Evolutionary conservation across 2,888 invertebrate species (phyloP).

Genomic region (Arenicola marina): DNA sequence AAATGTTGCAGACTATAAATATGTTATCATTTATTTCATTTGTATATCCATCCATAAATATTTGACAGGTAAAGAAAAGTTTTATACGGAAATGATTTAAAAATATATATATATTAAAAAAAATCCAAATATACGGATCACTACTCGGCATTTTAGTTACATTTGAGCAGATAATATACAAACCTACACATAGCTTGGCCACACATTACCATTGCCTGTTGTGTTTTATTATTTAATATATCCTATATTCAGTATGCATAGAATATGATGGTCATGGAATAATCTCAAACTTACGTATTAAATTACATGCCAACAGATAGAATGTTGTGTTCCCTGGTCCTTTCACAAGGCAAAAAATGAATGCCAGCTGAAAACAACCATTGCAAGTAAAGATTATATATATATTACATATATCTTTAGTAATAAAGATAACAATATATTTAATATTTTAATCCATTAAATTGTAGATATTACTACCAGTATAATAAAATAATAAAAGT

Average conservation of each 20-base stretch:
- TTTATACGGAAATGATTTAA: background rate
- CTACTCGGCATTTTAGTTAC: background rate
- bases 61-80: too few relatives aligned
- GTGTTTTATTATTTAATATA: background rate
- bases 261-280: background rate
- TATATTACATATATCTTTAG: too few relatives aligned
- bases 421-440: too few relatives aligned
- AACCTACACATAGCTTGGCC: background rate
- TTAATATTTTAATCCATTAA: too few relatives aligned
- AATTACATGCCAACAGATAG: constrained; percentile 1
- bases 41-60: too few relatives aligned
- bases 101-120: background rate
- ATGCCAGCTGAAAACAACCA: background rate
- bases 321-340: background rate
- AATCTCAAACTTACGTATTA: background rate
- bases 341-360: constrained; percentile 2
- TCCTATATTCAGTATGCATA: background rate
- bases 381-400: background rate
- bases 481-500: too few relatives aligned
- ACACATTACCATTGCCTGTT: background rate
- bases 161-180: background rate
- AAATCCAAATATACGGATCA: background rate
- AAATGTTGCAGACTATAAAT: too few relatives aligned
- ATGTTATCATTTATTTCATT: too few relatives aligned
- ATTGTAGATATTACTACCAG: too few relatives aligned